Conservation (phyloP, 2,888 invertebrate genomes). For the Tetheella fluctuosa region DNA sequence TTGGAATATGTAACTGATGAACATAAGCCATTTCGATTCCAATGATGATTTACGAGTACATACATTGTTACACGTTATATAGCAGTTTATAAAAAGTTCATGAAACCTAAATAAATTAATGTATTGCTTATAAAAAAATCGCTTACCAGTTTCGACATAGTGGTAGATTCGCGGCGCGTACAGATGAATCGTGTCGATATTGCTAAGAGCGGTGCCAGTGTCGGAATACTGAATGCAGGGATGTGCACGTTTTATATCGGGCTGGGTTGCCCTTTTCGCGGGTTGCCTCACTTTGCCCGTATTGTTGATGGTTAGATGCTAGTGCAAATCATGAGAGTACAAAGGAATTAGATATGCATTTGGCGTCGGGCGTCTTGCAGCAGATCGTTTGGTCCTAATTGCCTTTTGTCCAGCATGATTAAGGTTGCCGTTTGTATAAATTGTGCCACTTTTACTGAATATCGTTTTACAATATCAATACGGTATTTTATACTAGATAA, state of each 20-base stretch:
- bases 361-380: neutral
- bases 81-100: neutral
- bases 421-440: neutral
- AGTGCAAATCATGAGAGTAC: constrained; percentile 50
- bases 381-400: neutral
- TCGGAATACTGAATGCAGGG: constrained; percentile 66
- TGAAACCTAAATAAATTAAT: constrained; percentile 3
- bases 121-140: constrained; percentile 19
- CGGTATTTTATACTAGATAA: neutral
- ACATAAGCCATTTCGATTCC: constrained; percentile 16
- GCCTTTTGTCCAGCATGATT: neutral
- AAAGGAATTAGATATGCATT: constrained; percentile 16
- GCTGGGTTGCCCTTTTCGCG: constrained; percentile 74
- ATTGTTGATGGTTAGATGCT: constrained; percentile 66
- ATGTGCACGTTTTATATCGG: constrained; percentile 77
- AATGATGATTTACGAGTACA: constrained; percentile 14
- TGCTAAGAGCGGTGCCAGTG: constrained; percentile 49
- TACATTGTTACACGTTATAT: neutral
- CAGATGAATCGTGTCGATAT: constrained; percentile 51
- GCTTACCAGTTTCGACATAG: constrained; percentile 72
- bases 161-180: constrained; percentile 30
- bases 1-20: too few species aligned
- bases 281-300: constrained; percentile 79
- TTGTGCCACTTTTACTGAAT: too few species aligned
- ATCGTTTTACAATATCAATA: neutral